Evolutionary conservation across 2,797 vertebrate species (phyloP), one percentile per base, ranked within the genome.

Genomic region (Cuniculus paca): DNA sequence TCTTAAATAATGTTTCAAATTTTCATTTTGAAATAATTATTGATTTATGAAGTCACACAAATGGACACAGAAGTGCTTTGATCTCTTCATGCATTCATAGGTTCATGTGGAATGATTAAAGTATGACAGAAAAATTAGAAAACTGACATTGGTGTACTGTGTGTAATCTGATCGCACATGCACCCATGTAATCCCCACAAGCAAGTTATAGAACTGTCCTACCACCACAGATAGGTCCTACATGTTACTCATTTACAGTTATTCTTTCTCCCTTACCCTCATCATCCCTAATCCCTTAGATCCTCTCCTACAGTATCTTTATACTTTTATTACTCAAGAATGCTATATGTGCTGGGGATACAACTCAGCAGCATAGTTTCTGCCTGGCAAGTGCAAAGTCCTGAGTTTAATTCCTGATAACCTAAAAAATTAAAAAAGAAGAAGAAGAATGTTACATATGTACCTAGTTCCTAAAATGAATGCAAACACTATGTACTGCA

Each of bases 241-340:
- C 9, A 26, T 28, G 34, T 4, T n/a, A 8, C 39, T n/a, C 6
- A 24, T 24, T 61, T 45, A 20, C n/a, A 2, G 16, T 6, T 12
- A 74, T 52, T 48, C 6, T 42, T 12, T 13, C 4, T 34, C 14
- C 7, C 14, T 14, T 24, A 65, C 17, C 28, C 5, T 36, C 11
- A 31, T 45, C 14, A 63, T 61, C 0, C 6, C 22, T 20, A 77
- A n/a, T 5, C 24, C 0, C 24, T 6, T 6, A 8, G 10, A 34
- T 50, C 2, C 2, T 16, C 6, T 31, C 13, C 20, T 10, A 13
- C 2, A 6, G 31, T 36, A 7, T 9, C 3, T 31, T 68, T 16
- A 58, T 60, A 19, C 6, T 12, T 84, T 34, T 60, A 9, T 34
- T 22, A 85, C 42, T 45, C 5, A 61, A 54, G 19, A 70, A 54